Base-by-base conservation (phyloP, 2,797 vertebrate species). In the Acanthurus leucopareius region DNA sequence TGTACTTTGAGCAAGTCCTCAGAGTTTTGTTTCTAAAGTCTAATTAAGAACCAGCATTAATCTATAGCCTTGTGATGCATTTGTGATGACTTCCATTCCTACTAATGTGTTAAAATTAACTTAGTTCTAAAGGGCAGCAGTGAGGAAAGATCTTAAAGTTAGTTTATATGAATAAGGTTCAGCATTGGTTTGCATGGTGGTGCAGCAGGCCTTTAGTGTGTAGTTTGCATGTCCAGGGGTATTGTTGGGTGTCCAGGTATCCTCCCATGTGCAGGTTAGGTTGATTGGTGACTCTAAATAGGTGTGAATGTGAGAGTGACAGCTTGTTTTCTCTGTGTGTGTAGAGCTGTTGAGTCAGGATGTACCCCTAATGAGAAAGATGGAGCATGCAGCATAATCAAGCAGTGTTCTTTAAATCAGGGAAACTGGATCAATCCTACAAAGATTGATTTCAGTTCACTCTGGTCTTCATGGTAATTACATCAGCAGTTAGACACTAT, bases 381-480 rank as follows among this genome's bases (percentile, higher is more conserved):
- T 32, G 28, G 28, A 32, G 3, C 5, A 32, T 25, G 28, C 28
- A 32, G 28, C 28, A 32, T 32, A 32, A 32, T 32, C 28, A 32
- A 32, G 28, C 28, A 32, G 28, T 32, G 28, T 32, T 32, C 28
- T 4, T 32, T 32, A 32, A 32, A 32, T 32, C 28, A 5, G 28
- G 28, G 28, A 32, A 32, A 49, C 53, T 44, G 22, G n/a, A 73
- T 65, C 69, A 32, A 13, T 57, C 20, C 16, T 52, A 20, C 38
- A 57, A 15, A 32, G 49, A 82, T 42, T 51, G 62, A 76, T 82
- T 64, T 59, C 20, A 49, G 44, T 65, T 79, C 75, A 54, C 22
- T 61, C 32, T 38, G 49, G n/a, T 48, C 13, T 20, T 57, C 57
- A 44, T 38, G 13, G 45, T 65, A 56, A 63, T 78, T 38, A 25